Evolutionary conservation across 64 coral and sea anemone species (phyloP).

Genomic region (Montipora cactus): DNA sequence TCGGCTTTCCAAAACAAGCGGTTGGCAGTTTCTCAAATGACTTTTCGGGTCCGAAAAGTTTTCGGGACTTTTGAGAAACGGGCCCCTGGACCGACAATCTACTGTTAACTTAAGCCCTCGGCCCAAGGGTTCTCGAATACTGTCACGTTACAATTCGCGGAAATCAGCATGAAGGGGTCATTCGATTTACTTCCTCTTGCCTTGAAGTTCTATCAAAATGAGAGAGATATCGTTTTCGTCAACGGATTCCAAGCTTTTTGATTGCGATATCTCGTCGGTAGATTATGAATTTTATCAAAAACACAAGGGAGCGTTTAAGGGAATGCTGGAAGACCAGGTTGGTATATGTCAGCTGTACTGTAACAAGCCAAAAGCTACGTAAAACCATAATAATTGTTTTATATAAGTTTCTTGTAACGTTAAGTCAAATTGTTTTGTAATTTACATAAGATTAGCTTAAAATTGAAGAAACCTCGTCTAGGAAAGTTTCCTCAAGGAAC

Average conservation of each 20-base stretch:
- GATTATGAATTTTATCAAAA: conserved; percentile 92
- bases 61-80: too few relatives aligned
- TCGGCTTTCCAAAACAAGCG: too few relatives aligned
- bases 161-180: neutral
- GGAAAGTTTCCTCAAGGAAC: too few relatives aligned
- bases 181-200: neutral
- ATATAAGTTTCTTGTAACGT: too few relatives aligned
- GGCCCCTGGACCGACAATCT: too few relatives aligned
- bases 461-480: too few relatives aligned
- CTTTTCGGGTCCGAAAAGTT: too few relatives aligned
- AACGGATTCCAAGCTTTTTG: conserved; percentile 83
- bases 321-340: conserved; percentile 91
- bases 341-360: neutral
- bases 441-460: too few relatives aligned
- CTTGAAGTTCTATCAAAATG: conserved; percentile 23
- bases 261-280: conserved; percentile 59
- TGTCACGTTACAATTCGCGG: neutral
- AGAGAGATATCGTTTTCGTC: conserved; percentile 40
- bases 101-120: neutral
- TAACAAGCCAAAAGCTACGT: too few relatives aligned
- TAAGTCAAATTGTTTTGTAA: too few relatives aligned
- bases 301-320: conserved; percentile 81
- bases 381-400: too few relatives aligned
- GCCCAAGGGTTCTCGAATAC: neutral
- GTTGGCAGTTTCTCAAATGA: too few relatives aligned